Evolutionary conservation across 2,888 invertebrate species (phyloP), one percentile per base, ranked within the genome.

Genomic region (Microplitis deprimator): DNA sequence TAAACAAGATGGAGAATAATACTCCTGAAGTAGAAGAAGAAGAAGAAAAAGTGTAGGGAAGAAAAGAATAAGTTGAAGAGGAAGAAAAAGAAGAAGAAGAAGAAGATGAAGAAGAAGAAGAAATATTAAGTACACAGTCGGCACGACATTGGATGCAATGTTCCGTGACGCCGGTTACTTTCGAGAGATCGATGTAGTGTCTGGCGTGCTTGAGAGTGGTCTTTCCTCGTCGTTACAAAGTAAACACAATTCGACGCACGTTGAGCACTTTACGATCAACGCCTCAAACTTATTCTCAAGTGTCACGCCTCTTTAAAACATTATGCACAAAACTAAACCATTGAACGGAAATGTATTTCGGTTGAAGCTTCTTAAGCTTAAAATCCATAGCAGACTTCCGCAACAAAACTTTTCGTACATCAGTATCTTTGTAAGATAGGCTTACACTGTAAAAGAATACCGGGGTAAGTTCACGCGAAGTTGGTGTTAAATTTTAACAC

Each of bases 221-320:
- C 79, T 74, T 76, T 65, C 41, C 72, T 67, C 77, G 77, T 75
- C 78, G 64, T 59, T 80, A 81, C 84, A 83, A 78, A 83, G 83
- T 82, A 85, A 84, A 84, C 82, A 82, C 80, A 80, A 82, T 81
- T 83, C 81, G 79, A 81, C 79, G 83, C 80, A 80, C 83, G 81
- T 80, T 81, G 79, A 78, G 77, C 80, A 80, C 79, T 83, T 84
- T 83, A 83, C 82, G 81, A 83, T 80, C 80, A 73, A 72, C 75
- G 75, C 77, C 67, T 40, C 77, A 74, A 77, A 82, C 79, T 80
- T 79, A 79, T 79, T 80, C 76, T 68, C 70, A 71, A 64, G 72
- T 29, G 77, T 77, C 77, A 77, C 79, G 75, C 76, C 77, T 76
- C 77, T 71, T 74, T 73, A 69, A 29, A 29, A 29, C 29, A 29